Conservation (phyloP, 2,888 invertebrate species). For the Phortica okadai region DNA sequence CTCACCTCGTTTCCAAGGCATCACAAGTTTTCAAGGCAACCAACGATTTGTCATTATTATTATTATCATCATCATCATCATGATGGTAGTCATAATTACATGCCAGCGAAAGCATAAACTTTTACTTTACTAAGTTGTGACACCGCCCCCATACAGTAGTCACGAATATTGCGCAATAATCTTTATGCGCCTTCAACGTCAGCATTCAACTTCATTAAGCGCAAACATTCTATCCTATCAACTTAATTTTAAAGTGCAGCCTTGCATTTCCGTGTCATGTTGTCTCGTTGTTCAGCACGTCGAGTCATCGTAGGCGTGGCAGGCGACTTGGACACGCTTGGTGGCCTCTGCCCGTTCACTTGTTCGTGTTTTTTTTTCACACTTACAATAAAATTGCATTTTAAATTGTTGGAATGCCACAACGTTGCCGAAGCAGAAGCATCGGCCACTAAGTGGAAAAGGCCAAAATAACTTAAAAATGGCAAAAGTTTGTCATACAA, state of each 20-base stretch:
- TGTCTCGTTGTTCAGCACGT: constrained; percentile 19
- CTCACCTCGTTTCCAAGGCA: neutral
- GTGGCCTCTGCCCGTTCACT: neutral
- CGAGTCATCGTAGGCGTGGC: neutral
- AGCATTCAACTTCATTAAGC: constrained; percentile 56
- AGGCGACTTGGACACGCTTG: neutral
- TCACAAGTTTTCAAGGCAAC: neutral
- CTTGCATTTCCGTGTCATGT: constrained; percentile 36
- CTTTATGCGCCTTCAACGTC: neutral
- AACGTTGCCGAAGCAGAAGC: neutral
- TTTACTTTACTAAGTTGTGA: neutral
- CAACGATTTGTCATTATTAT: constrained; percentile 27
- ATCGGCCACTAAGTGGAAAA: neutral
- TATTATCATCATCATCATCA: constrained; percentile 1
- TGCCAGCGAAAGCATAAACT: neutral
- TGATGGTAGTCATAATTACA: neutral
- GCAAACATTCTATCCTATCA: constrained; percentile 62
- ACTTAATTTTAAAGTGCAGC: constrained; percentile 56
- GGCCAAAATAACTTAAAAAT: neutral
- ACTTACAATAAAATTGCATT: constrained; percentile 64
- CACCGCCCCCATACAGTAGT: neutral
- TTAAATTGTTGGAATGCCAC: constrained; percentile 42
- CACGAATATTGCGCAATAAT: neutral
- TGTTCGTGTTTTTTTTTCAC: neutral
- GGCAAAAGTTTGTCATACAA: constrained; percentile 26